Evolutionary conservation across 1,140 invertebrate species (phyloP).

Genomic region (Dreissena polymorpha): DNA sequence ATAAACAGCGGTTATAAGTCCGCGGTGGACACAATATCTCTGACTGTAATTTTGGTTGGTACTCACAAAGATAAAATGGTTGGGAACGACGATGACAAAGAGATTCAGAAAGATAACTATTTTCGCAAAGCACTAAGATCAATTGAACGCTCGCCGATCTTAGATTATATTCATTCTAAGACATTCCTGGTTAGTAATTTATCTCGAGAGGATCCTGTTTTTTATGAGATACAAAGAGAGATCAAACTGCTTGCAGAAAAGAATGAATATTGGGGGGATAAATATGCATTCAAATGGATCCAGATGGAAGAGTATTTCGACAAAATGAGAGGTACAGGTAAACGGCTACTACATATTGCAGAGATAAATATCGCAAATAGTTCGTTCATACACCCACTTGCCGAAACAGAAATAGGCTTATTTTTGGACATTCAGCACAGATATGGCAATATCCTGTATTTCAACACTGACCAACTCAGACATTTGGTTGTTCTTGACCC

Average conservation of each 20-base stretch:
- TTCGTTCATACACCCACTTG: neutral
- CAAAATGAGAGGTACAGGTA: conserved; percentile 9
- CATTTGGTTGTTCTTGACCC: no score
- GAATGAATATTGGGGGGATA: conserved; percentile 23
- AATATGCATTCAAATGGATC: conserved; percentile 16
- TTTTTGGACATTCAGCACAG: conserved; percentile 27
- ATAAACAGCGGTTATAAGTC: conserved; percentile 9
- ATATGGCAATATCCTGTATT: conserved; percentile 33
- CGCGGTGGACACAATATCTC: neutral
- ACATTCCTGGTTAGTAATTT: conserved; percentile 33
- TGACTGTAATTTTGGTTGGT: conserved; percentile 24
- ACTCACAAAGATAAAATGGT: conserved; percentile 37
- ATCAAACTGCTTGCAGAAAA: neutral
- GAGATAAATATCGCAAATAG: neutral
- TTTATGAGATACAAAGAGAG: conserved; percentile 5
- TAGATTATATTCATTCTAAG: conserved; percentile 3
- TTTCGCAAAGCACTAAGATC: conserved; percentile 35
- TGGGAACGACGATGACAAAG: conserved; percentile 24
- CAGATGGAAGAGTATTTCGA: conserved; percentile 13
- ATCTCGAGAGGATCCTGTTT: neutral
- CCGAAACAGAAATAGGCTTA: conserved; percentile 2
- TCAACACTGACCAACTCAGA: no score
- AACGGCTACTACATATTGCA: no score
- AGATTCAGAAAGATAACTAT: conserved; percentile 29
- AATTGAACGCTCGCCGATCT: neutral